Evolutionary conservation across 2,797 vertebrate genomes (phyloP).

Genomic region (Trematomus bernacchii): DNA sequence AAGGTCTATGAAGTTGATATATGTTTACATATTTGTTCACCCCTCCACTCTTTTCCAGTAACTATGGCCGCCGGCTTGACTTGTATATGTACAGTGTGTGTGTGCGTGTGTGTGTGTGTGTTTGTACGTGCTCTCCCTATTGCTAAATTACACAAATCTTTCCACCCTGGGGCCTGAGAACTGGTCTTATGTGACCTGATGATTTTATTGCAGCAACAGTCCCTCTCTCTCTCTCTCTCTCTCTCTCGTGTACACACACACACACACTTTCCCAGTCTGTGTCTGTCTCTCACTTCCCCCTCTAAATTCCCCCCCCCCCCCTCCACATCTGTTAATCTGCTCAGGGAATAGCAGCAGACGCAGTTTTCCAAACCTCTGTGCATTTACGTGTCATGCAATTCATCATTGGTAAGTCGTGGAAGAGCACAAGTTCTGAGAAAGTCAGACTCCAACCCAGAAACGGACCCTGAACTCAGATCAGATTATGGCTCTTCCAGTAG

Average conservation of each 20-base stretch:
- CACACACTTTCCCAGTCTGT: slow-evolving; percentile 49
- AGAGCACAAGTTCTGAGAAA: slow-evolving; percentile 71
- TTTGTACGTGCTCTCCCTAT: slow-evolving; percentile 51
- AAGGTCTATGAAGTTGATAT: slow-evolving; percentile 81
- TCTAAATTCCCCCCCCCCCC: slow-evolving; percentile 47
- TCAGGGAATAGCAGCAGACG: slow-evolving; percentile 83
- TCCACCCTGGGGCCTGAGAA: slow-evolving; percentile 83
- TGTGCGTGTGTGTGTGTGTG: slow-evolving; percentile 31
- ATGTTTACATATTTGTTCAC: slow-evolving; percentile 85
- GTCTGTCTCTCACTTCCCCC: slow-evolving; percentile 65
- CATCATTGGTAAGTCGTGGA: slow-evolving; percentile 79
- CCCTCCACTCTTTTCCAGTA: slow-evolving; percentile 81
- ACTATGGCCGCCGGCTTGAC: slow-evolving; percentile 68
- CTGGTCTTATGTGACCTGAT: slow-evolving; percentile 84
- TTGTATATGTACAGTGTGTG: slow-evolving; percentile 11
- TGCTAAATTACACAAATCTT: slow-evolving; percentile 82
- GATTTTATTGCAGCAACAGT: slow-evolving; percentile 82
- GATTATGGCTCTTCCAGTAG: slow-evolving; percentile 72
- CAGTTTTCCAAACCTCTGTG: slow-evolving; percentile 84
- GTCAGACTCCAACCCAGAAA: slow-evolving; percentile 66
- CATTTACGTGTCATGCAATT: slow-evolving; percentile 84
- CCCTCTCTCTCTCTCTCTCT: slow-evolving; percentile 22
- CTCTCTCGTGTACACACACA: slow-evolving; percentile 26
- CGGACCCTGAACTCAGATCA: slow-evolving; percentile 68
- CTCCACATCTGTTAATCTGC: slow-evolving; percentile 85